Base-by-base conservation (phyloP, 2,888 invertebrate species). In the Philereme vetulata region DNA sequence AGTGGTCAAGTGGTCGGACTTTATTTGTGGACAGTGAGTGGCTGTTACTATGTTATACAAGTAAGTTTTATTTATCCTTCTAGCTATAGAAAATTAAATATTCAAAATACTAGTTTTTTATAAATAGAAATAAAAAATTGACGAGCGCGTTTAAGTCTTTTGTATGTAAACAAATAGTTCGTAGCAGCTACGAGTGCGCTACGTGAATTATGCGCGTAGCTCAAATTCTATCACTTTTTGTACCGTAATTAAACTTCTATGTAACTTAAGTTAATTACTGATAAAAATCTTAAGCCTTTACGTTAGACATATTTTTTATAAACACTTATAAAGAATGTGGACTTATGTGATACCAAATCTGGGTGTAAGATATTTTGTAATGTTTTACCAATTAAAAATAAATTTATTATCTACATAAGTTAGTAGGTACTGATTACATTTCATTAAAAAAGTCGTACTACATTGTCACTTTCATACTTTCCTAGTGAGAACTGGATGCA, bases 1-100 rank as follows among this genome's bases (percentile, higher is more conserved):
- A 60, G 85, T 85, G 85, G 72, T 71, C 72, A 78, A 78, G 84
- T 84, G 82, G 74, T 72, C 74, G 68, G 67, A 77, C 73, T 75
- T 69, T 66, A 68, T 58, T 72, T 71, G 75, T 81, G 81, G 74
- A 78, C 71, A 75, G 77, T 78, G 83, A 77, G 78, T 76, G 68
- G 38, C 38, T 58, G 66, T 66, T 60, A 82, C 67, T 62, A 86
- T 86, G 81, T 78, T 86, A 77, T 74, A 78, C 68, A 85, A 85
- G 87, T 87, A 80, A 76, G 66, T 65, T 59, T 58, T 57, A 58
- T 43, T 10, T 53, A 6, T 66, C 44, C 44, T 53, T 51, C 40
- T 6, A 34, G 11, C 38, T 8, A 4, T 1, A 21, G 21, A 21
- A 21, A 21, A 21, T 2, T 21, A 21, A 1, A 7, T 38, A 4